phyloP scores from a whole-genome alignment of 2,113 vertebrate genomes.

The Elgaria multicarinata region DNA sequence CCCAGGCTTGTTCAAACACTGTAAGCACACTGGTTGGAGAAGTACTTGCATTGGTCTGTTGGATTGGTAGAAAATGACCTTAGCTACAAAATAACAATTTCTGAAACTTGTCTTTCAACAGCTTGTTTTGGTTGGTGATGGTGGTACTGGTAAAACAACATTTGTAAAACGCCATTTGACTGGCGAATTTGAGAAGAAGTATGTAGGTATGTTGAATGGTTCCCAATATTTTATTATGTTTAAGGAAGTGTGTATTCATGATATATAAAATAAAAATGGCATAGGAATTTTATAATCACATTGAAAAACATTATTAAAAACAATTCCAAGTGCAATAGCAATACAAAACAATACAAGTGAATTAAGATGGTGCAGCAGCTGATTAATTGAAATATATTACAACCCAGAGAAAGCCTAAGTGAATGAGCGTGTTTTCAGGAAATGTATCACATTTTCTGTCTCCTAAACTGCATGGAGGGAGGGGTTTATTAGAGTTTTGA shows the following conservation, averaged over 20 bases:
- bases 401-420: no score
- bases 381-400: no score
- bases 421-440: no score
- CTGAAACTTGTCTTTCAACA: conserved; percentile 44
- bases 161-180: conserved; percentile 98
- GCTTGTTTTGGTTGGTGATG: conserved; percentile 96
- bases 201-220: conserved; percentile 87
- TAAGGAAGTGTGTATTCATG: background rate
- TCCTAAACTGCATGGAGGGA: no score
- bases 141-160: conserved; percentile 96
- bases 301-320: no score
- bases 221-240: fast-evolving
- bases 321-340: no score
- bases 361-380: no score
- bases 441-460: no score
- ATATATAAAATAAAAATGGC: background rate
- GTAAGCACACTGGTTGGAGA: background rate
- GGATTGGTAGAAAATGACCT: background rate
- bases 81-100: background rate
- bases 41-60: background rate
- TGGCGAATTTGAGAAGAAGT: conserved; percentile 99
- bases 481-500: background rate
- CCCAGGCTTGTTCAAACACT: background rate
- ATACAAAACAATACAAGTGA: no score
- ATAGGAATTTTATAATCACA: background rate